Evolutionary conservation across 2,888 invertebrate genomes (phyloP), one percentile per base, ranked within the genome.

Genomic region (Cerastoderma edule): DNA sequence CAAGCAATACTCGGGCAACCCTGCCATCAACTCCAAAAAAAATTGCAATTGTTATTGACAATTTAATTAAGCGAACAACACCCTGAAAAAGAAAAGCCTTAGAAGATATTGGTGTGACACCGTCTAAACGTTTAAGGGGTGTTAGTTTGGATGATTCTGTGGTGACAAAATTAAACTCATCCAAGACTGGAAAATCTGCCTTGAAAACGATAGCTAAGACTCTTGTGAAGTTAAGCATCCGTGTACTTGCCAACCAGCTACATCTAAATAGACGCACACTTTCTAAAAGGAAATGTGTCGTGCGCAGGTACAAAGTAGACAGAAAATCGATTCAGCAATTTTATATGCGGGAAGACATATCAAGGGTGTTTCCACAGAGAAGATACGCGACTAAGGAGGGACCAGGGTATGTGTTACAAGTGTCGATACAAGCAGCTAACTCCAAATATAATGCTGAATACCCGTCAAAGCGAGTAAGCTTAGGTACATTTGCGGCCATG

Each of bases 331-430:
- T 73, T 33, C 57, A 63, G 53, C 65, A 6, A 16, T 75, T 71
- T 60, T 75, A 32, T 24, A 28, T 71, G 8, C 50, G 56, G 35
- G 44, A 66, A 54, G 75, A 75, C 46, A 71, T 71, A 24, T 75
- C 75, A 19, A 27, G 71, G 44, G 44, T 71, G 24, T 19, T 75
- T 53, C 75, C 75, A 64, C 46, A 46, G 24, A 71, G 60, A 50
- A 67, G 71, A 64, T 66, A 66, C 33, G 35, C 67, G 1, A 75
- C 75, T 16, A 75, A 71, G 46, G 64, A 75, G 33, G 67, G 75
- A 6, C 67, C 71, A 16, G 71, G 71, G 19, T 67, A 67, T 67
- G 56, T 35, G 5, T 60, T 71, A 63, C 67, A 71, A 53, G 56
- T 75, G n/a, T 71, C 71, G 22, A 24, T 75, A 28, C 69, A 71